Percentiles rank a stretch among this genome's conserved stretches.
Conservation (phyloP, 1,140 invertebrate genomes). For the Conopomorpha cramerella region DNA sequence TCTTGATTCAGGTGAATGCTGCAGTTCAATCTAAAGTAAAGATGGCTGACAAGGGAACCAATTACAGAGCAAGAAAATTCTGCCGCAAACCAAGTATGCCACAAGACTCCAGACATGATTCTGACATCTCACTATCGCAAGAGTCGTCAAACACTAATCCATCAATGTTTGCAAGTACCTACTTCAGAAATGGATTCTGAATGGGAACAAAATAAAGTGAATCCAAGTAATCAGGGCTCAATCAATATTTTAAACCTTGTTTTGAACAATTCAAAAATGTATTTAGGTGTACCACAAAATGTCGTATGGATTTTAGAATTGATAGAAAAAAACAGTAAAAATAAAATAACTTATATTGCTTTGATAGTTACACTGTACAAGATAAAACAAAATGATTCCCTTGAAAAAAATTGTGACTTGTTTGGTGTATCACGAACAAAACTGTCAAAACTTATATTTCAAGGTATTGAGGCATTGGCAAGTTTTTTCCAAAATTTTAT, state of each 20-base stretch:
- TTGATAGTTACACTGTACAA: constrained; percentile 2
- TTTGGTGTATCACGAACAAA: neutral
- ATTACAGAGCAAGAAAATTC: neutral
- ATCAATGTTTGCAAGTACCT: neutral
- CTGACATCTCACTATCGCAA: too few relatives aligned
- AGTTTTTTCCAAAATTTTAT: constrained; percentile 2
- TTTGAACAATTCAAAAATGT: constrained; percentile 4
- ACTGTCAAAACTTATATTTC: too few relatives aligned
- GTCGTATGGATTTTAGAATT: too few relatives aligned
- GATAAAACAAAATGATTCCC: constrained; percentile 1
- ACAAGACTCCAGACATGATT: too few relatives aligned
- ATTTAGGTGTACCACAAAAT: constrained; percentile 1
- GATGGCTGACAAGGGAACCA: neutral
- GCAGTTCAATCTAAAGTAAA: neutral
- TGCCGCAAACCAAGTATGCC: too few relatives aligned
- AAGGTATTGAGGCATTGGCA: neutral
- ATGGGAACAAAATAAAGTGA: too few relatives aligned
- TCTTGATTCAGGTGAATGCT: constrained; percentile 2
- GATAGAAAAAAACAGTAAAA: too few relatives aligned
- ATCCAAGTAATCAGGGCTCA: too few relatives aligned
- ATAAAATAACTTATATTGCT: too few relatives aligned
- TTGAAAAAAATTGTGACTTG: neutral
- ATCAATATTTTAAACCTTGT: too few relatives aligned
- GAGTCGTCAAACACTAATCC: too few relatives aligned
- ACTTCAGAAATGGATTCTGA: too few relatives aligned